These are phyloP conservation scores for Miniopterus natalensis DNA, from an alignment of 2,113 vertebrate genomes.

Conservation along the genomic window DNA sequence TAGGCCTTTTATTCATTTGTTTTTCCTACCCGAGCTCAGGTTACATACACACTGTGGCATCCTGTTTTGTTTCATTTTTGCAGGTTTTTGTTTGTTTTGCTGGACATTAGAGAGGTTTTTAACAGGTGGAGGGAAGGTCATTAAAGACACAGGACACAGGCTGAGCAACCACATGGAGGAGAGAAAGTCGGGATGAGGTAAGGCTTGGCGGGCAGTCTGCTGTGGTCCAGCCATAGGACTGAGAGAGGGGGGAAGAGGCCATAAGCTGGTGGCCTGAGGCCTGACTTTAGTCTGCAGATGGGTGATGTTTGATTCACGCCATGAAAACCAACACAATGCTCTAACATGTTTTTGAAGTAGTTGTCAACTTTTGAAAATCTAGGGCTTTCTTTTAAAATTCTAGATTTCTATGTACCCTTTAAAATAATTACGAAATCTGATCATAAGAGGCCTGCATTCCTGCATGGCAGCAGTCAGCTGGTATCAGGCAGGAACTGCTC, in stretches of 20 bases:
- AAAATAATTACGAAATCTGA: not conserved
- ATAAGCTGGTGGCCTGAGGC: not conserved
- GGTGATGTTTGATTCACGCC: not conserved
- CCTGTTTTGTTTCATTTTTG: not conserved
- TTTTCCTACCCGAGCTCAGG: constrained; percentile 6
- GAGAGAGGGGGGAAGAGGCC: not conserved
- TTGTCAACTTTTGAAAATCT: constrained; percentile 23
- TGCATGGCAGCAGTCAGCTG: not conserved
- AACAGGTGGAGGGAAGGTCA: not conserved
- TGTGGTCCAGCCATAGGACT: not conserved
- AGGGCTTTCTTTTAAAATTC: constrained; percentile 36
- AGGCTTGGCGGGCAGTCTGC: not conserved
- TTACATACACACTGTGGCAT: not conserved
- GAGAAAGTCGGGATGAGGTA: not conserved
- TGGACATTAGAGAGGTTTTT: not conserved
- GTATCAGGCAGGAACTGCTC: no score
- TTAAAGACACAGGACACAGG: not conserved
- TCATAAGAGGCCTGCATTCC: not conserved
- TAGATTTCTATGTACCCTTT: not conserved
- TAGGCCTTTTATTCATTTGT: not conserved
- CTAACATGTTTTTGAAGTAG: not conserved
- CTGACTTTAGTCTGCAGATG: not conserved
- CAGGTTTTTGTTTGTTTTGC: not conserved
- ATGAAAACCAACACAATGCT: not conserved
- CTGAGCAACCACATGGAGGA: not conserved